Conservation (phyloP, 1,140 invertebrate species). For the Procambarus virginalis region DNA sequence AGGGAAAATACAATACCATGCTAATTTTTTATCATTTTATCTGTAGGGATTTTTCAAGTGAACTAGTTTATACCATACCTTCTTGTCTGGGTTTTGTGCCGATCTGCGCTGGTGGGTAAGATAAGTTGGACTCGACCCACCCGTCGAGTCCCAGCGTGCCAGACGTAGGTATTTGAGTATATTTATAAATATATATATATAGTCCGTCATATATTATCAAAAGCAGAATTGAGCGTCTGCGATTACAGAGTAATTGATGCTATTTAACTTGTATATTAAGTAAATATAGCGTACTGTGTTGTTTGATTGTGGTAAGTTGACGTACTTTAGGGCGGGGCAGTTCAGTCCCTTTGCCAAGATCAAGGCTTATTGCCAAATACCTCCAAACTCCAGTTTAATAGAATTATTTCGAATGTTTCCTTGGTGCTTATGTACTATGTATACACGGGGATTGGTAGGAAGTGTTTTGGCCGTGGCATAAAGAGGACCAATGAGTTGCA, state of each 20-base stretch:
- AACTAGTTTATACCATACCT: not conserved
- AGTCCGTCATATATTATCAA: not conserved
- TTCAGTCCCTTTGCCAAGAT: not conserved
- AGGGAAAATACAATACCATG: not conserved
- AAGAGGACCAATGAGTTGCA: not conserved
- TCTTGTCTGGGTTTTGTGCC: not conserved
- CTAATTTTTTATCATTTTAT: not conserved
- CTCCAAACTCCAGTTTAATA: not conserved
- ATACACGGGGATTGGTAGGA: not conserved
- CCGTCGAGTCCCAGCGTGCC: not conserved
- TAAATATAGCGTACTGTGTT: no score
- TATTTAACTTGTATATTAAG: no score
- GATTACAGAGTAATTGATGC: no score
- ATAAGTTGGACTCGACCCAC: not conserved
- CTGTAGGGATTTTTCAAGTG: not conserved
- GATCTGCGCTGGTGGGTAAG: not conserved
- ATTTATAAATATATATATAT: not conserved
- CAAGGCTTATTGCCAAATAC: not conserved
- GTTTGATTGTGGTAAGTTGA: not conserved
- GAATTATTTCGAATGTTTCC: not conserved
- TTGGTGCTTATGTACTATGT: not conserved
- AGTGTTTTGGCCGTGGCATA: not conserved
- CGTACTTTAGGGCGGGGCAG: constrained; percentile 1
- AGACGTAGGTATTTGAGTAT: not conserved
- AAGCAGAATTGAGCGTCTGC: no score